Evolutionary conservation across 2,888 invertebrate genomes (phyloP).

Genomic region (Cynaeus angustus): DNA sequence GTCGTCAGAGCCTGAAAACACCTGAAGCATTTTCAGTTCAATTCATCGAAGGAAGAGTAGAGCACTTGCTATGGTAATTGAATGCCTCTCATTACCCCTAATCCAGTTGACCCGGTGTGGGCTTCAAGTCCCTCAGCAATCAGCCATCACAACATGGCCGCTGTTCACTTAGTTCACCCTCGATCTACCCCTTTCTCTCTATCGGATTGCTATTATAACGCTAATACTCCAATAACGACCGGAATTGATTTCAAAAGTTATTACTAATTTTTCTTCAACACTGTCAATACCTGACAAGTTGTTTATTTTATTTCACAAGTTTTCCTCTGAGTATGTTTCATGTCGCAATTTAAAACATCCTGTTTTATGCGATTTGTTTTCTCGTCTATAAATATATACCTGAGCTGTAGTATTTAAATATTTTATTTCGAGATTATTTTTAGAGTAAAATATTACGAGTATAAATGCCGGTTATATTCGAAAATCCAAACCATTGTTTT

Average conservation of each 20-base stretch:
- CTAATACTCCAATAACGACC: conserved; percentile 3
- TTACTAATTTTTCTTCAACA: background rate
- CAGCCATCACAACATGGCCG: conserved; percentile 54
- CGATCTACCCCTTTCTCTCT: conserved; percentile 19
- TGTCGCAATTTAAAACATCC: too few relatives aligned
- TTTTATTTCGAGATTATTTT: too few relatives aligned
- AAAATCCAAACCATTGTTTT: too few relatives aligned
- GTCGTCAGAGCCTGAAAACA: conserved; percentile 15
- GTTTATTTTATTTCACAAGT: background rate
- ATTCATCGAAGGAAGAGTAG: conserved; percentile 14
- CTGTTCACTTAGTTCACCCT: conserved; percentile 31
- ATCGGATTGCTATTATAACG: conserved; percentile 21
- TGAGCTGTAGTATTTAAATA: too few relatives aligned
- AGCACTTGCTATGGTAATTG: conserved; percentile 56
- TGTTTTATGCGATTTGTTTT: too few relatives aligned
- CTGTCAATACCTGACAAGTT: too few relatives aligned
- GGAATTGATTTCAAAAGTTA: background rate
- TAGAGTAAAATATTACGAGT: too few relatives aligned
- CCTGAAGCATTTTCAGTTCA: conserved; percentile 48
- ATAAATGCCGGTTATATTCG: too few relatives aligned
- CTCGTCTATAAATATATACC: too few relatives aligned
- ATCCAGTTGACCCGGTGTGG: conserved; percentile 57
- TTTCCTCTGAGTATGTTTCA: too few relatives aligned
- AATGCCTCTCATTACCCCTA: conserved; percentile 61
- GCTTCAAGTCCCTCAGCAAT: conserved; percentile 59